Evolutionary conservation across 2,888 invertebrate genomes (phyloP), one percentile per base, ranked within the genome.

Genomic region (Hanleya hanleyi): DNA sequence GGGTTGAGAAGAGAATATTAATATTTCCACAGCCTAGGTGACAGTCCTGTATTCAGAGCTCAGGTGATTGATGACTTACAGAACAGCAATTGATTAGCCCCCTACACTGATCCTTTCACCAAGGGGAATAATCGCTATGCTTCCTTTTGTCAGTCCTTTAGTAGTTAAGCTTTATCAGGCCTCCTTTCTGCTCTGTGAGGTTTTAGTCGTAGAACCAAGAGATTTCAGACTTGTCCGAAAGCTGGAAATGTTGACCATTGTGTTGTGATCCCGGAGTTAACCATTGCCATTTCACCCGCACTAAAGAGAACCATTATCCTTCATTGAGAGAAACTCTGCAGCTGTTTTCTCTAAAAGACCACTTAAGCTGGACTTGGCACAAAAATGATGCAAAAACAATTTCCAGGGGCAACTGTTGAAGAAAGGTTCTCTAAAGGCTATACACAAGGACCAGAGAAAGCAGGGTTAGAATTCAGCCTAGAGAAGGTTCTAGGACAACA

Each of bases 331-430:
- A 29, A 15, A 22, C 57, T 57, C 57, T 57, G 57, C 57, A 57
- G 57, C 57, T 57, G 57, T 57, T 57, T 57, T 57, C 57, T 57
- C 32, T 57, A 57, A 57, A 57, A 57, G 57, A 32, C 57, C 57
- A 57, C 57, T 57, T 57, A 57, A 32, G 26, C 29, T 29, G 57
- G 57, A 29, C 22, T 29, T 57, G 22, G 15, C 32, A 18, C 18
- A 22, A 57, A 29, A 57, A 57, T 57, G 57, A 57, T 57, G 57
- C 32, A 57, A 57, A 57, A 57, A 57, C 57, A 22, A 57, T 57
- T 57, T 57, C 57, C 29, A 15, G 15, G 57, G 29, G 57, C 57
- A 29, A 57, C 12, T 57, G 57, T 26, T 15, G n/a, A n/a, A n/a
- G n/a, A n/a, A n/a, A n/a, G n/a, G n/a, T n/a, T n/a, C n/a, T n/a